Conservation (phyloP, 2,113 vertebrate genomes). For the Lophochroa leadbeateri region DNA sequence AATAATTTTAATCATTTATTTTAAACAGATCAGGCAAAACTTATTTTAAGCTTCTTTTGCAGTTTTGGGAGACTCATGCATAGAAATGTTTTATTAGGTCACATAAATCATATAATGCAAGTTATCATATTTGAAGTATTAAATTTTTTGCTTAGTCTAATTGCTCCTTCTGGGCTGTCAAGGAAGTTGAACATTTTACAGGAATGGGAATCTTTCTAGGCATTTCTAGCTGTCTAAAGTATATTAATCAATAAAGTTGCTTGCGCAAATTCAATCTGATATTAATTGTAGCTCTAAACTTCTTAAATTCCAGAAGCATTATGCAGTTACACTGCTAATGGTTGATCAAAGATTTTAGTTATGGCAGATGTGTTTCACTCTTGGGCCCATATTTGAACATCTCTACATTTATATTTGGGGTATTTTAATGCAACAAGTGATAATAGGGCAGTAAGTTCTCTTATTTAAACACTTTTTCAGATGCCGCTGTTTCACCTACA, state of each 20-base stretch:
- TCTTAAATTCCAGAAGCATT: neutral
- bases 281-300: neutral
- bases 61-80: neutral
- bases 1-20: neutral
- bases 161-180: slow-evolving; percentile 3
- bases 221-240: neutral
- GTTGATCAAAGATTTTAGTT: neutral
- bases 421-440: neutral
- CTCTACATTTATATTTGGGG: neutral
- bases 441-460: neutral
- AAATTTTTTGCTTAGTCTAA: neutral
- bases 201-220: neutral
- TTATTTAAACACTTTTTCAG: slow-evolving; percentile 71
- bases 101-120: slow-evolving; percentile 12
- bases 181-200: neutral
- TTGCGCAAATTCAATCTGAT: neutral
- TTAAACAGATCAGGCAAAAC: slow-evolving; percentile 2
- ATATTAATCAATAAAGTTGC: neutral
- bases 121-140: neutral
- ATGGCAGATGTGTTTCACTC: neutral
- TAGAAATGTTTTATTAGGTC: slow-evolving; percentile 12
- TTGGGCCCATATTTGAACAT: neutral
- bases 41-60: slow-evolving; percentile 1
- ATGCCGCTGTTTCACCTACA: slow-evolving; percentile 87
- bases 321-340: neutral